phyloP scores from a whole-genome alignment of 2,113 vertebrate species.

The Carassius carassius region DNA sequence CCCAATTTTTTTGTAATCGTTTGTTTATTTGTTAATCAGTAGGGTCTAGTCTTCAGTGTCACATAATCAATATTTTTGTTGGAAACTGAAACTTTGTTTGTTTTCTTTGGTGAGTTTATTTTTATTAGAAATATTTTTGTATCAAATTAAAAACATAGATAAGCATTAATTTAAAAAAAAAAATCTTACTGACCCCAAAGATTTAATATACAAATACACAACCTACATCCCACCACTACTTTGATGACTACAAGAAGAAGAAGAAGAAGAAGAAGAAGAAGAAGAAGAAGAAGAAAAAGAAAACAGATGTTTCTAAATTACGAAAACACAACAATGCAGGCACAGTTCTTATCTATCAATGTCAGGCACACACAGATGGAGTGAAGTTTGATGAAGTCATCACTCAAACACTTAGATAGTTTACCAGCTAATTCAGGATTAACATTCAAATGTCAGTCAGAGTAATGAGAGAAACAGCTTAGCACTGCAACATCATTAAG shows the following conservation, averaged over 20 bases:
- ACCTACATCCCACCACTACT: neutral
- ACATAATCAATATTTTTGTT: too few relatives aligned
- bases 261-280: neutral
- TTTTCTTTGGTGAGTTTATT: too few relatives aligned
- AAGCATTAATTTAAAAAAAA: too few relatives aligned
- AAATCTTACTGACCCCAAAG: neutral
- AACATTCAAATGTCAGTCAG: constrained; percentile 31
- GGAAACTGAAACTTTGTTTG: too few relatives aligned
- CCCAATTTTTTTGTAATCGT: too few relatives aligned
- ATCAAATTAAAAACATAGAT: neutral
- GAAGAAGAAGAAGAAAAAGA: neutral
- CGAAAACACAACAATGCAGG: neutral
- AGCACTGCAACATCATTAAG: constrained; percentile 29
- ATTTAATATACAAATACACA: neutral
- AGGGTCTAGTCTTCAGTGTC: too few relatives aligned
- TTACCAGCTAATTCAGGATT: constrained; percentile 40
- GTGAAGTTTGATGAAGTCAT: constrained; percentile 38
- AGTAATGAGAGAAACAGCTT: constrained; percentile 41
- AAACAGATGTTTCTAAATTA: neutral
- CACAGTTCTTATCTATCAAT: constrained; percentile 26
- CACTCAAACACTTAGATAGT: constrained; percentile 28
- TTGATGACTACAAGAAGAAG: neutral
- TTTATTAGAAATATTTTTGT: neutral
- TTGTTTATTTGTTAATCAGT: too few relatives aligned
- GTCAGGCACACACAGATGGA: constrained; percentile 32